phyloP scores from a whole-genome alignment of 1,140 invertebrate genomes.

The Drosophila bocki region DNA sequence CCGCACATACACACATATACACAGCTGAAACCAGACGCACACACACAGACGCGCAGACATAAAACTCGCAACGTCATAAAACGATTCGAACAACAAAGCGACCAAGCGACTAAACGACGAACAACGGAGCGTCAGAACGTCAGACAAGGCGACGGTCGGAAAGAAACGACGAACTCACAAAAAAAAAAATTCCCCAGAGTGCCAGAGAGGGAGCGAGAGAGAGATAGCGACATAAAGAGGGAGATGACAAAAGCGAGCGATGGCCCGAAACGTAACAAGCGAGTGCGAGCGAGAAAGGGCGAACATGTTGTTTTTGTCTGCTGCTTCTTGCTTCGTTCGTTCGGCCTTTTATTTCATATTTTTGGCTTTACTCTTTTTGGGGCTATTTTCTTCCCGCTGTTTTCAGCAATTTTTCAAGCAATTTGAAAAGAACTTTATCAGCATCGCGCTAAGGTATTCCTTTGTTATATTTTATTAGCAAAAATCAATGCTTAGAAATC shows the following conservation, averaged over 20 bases:
- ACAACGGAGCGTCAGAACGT: conserved; percentile 19
- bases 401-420: conserved; percentile 18
- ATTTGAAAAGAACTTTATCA: conserved; percentile 15
- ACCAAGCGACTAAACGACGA: conserved; percentile 50
- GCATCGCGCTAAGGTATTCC: not conserved
- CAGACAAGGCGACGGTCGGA: conserved; percentile 11
- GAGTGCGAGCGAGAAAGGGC: conserved; percentile 1
- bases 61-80: conserved; percentile 81
- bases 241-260: conserved; percentile 12
- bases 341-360: conserved; percentile 17
- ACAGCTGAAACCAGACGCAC: conserved; percentile 18
- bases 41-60: conserved; percentile 52
- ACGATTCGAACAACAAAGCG: conserved; percentile 69
- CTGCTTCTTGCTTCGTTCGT: conserved; percentile 6
- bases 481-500: not conserved
- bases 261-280: conserved; percentile 4
- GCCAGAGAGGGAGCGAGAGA: not conserved
- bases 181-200: conserved; percentile 65
- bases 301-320: conserved; percentile 22
- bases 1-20: conserved; percentile 27
- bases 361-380: conserved; percentile 16
- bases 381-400: not conserved
- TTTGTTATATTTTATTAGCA: not conserved
- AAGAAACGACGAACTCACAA: conserved; percentile 14
- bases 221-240: not conserved